phyloP scores from a whole-genome alignment of 2,888 invertebrate species.

The Odontocerum albicorne region DNA sequence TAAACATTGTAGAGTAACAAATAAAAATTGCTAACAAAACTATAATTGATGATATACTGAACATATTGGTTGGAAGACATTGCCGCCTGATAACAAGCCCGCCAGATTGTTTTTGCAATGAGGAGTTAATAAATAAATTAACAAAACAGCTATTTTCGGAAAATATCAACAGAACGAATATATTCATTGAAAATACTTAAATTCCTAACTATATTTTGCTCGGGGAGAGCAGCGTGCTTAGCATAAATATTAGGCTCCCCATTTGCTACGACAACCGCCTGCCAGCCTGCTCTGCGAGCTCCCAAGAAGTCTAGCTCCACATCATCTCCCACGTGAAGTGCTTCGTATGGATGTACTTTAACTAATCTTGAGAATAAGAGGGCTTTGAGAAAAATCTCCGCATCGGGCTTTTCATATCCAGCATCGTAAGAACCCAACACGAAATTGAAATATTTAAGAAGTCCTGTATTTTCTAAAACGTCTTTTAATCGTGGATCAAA shows the following conservation, averaged over 20 bases:
- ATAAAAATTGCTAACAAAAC: background rate
- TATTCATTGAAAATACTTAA: no score
- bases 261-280: constrained; percentile 57
- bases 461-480: constrained; percentile 65
- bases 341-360: constrained; percentile 59
- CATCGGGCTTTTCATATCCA: constrained; percentile 74
- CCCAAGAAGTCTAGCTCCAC: constrained; percentile 75
- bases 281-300: constrained; percentile 76
- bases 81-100: no score
- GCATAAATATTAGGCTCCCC: no score
- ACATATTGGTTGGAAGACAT: no score
- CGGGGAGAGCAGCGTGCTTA: no score
- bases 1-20: background rate
- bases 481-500: constrained; percentile 79
- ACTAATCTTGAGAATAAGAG: constrained; percentile 50
- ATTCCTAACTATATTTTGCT: no score
- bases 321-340: constrained; percentile 84
- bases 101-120: no score
- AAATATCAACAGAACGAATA: no score
- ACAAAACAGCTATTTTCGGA: no score
- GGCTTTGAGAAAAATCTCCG: constrained; percentile 69
- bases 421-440: constrained; percentile 76
- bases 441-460: constrained; percentile 78
- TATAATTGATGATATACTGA: no score
- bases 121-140: no score